Conservation (phyloP, 1,140 invertebrate genomes). For the Ectropis grisescens region DNA sequence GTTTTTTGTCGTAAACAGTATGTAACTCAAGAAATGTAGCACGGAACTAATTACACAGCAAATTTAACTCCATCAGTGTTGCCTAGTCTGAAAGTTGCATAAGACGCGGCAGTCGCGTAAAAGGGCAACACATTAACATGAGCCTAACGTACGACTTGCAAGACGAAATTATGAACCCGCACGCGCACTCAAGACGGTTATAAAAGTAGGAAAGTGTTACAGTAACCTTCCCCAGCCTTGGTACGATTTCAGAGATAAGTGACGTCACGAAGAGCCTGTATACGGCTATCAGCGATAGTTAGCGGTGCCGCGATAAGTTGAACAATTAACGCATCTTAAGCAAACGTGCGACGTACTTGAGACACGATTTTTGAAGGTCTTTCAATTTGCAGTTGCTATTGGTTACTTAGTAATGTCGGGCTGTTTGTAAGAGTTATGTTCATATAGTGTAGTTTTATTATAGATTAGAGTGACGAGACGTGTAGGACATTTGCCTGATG, state of each 20-base stretch:
- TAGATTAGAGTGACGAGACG: too few species aligned
- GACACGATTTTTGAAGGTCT: conserved; percentile 7
- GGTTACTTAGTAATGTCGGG: too few species aligned
- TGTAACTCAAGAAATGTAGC: too few species aligned
- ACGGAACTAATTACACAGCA: too few species aligned
- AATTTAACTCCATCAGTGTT: too few species aligned
- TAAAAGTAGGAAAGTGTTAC: conserved; percentile 6
- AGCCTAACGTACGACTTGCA: not conserved
- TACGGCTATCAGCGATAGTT: too few species aligned
- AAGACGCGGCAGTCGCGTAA: conserved; percentile 22
- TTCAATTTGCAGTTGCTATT: not conserved
- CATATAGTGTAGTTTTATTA: too few species aligned
- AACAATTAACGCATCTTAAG: conserved; percentile 20
- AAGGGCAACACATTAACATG: conserved; percentile 14
- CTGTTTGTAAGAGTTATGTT: too few species aligned
- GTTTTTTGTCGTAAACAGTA: too few species aligned
- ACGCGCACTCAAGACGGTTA: conserved; percentile 7
- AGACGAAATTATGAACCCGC: conserved; percentile 3
- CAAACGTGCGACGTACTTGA: conserved; percentile 7
- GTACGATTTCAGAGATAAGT: conserved; percentile 7
- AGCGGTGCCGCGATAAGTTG: conserved; percentile 19
- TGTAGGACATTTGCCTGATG: too few species aligned
- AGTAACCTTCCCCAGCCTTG: conserved; percentile 12
- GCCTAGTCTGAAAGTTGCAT: conserved; percentile 9
- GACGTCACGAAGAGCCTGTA: conserved; percentile 8